Conservation (phyloP, 2,888 invertebrate species). For the Andrena praecox region DNA sequence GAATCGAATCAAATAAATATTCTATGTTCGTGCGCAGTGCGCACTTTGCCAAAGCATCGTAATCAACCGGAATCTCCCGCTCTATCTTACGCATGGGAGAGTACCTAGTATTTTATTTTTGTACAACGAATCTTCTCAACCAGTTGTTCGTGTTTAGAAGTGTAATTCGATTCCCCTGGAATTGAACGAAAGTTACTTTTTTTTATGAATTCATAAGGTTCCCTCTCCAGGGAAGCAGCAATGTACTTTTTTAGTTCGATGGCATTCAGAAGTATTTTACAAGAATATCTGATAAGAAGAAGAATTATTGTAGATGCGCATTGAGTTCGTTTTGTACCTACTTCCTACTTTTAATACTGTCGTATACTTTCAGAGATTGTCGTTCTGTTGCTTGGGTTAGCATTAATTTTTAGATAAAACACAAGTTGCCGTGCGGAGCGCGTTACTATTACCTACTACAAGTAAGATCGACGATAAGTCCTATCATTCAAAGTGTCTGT, state of each 20-base stretch:
- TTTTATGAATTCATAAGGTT: background rate
- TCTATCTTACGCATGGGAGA: background rate
- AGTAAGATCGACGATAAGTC: background rate
- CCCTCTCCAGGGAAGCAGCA: background rate
- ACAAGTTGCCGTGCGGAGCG: background rate
- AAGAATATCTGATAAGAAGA: background rate
- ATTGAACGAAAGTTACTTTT: background rate
- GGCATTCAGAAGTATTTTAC: background rate
- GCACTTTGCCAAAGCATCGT: background rate
- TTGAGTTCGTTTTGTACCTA: slow-evolving; percentile 6
- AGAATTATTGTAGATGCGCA: background rate
- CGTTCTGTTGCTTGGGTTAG: background rate
- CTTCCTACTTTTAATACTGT: background rate
- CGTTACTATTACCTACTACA: background rate
- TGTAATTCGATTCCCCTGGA: background rate
- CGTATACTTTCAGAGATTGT: background rate
- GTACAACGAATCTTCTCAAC: background rate
- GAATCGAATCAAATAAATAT: background rate
- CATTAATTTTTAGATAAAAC: slow-evolving; percentile 18
- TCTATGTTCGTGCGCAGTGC: background rate
- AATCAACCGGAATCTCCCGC: background rate
- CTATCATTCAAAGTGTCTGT: no score
- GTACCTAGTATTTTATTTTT: slow-evolving; percentile 16
- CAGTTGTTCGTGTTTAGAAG: background rate
- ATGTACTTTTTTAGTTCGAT: background rate